A percentile compares a stretch with the other conserved stretches of the same genome.
Conservation (phyloP, 2,113 vertebrate species). For the Phoenicopterus ruber region DNA sequence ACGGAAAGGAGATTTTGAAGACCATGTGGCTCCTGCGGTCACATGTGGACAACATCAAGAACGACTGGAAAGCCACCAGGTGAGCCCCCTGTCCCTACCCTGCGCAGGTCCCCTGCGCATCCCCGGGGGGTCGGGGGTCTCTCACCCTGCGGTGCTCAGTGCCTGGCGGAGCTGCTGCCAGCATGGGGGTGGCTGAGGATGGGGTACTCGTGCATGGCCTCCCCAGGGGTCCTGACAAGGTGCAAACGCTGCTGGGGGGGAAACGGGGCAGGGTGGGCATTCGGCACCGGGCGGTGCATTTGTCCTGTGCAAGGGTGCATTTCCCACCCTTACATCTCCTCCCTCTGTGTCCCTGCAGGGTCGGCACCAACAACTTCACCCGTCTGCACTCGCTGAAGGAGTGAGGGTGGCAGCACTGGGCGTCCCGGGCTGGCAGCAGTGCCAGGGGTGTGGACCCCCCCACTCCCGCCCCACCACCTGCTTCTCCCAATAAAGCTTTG, state of each 20-base stretch:
- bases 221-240: fast-evolving
- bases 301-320: background rate
- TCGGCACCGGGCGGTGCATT: fast-evolving
- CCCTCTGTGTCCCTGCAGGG: background rate
- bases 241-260: background rate
- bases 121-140: fast-evolving
- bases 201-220: background rate
- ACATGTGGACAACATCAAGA: fast-evolving
- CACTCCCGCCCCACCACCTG: background rate
- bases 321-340: background rate
- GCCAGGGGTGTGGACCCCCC: fast-evolving
- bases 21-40: constrained; percentile 37
- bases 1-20: background rate
- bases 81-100: background rate
- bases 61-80: constrained; percentile 7
- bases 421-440: fast-evolving
- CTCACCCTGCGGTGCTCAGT: fast-evolving
- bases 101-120: fast-evolving
- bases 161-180: background rate
- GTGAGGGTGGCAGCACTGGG: fast-evolving
- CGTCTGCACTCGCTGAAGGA: fast-evolving
- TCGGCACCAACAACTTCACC: background rate
- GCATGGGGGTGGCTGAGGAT: background rate
- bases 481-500: background rate
- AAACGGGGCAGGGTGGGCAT: fast-evolving